Base-by-base conservation (phyloP, 2,888 invertebrate genomes). In the Torymus texanus region DNA sequence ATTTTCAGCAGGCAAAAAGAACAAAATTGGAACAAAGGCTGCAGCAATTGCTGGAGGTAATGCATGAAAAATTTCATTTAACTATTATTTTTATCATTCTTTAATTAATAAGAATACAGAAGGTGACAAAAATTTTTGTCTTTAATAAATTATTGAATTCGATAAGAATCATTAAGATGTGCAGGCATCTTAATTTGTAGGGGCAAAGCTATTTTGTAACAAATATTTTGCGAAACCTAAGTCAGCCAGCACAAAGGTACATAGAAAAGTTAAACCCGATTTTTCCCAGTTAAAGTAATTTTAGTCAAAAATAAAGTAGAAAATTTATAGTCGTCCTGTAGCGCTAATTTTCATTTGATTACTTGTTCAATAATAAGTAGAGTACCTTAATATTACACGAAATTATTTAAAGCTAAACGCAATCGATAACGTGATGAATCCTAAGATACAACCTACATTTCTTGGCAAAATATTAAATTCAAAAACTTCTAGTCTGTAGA, bases 41-140 rank as follows among this genome's bases (percentile, higher is more conserved):
- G 86, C 90, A 70, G 89, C 90, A 81, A 86, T 89, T 74, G 88
- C 90, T 86, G 90, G 90, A 91, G 91, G 91, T 91, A 91, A 91
- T 89, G 90, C 90, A 90, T 90, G 89, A 90, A 86, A 85, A 76
- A 73, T 79, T 80, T 80, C 21, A 75, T 75, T 79, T 76, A 76
- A 75, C 21, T 63, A 58, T 56, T 77, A 78, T 53, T 82, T 72
- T 75, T 78, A 75, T 21, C 21, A 56, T 73, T 21, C 75, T 76
- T 24, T 75, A 59, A 68, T 24, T 18, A 8, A 65, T 77, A 74
- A 59, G 50, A 75, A 73, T 21, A n/a, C 74, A 70, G 24, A 70
- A 62, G 2, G 62, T 51, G 65, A 58, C 59, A 58, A 71, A 14
- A 68, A 55, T 72, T 14, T 68, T 68, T 55, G 8, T 72, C 41